Base-by-base conservation (phyloP, 2,888 invertebrate genomes). In the Leptarthrus brevirostris region DNA sequence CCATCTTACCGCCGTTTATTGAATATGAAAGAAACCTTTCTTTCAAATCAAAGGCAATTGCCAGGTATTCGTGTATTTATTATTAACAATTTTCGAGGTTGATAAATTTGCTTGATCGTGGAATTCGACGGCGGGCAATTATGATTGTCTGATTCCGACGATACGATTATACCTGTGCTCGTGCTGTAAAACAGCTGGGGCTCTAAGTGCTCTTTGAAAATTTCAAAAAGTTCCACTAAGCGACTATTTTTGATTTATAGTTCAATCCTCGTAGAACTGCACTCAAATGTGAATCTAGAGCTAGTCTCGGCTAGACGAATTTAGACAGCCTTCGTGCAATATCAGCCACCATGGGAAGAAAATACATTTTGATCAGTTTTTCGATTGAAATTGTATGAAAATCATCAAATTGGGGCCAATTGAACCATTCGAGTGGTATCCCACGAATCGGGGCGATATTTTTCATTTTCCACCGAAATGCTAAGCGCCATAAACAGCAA, bases 351-450 rank as follows among this genome's bases (percentile, higher is more conserved):
- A 30, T 30, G 30, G 0, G 0, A 24, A 47, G 18, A 6, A n/a
- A n/a, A n/a, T n/a, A n/a, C n/a, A n/a, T n/a, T 22, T 12, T 24
- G 49, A 66, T 66, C 66, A 49, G 47, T 26, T 47, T 49, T 66
- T 24, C 66, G 44, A 40, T 66, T 49, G 66, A 47, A 66, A 47
- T 47, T 66, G 66, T 66, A 26, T 24, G 66, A 66, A 66, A 66
- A 44, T 34, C 34, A 14, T 44, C 22, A 66, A 47, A 66, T 47
- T 66, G 66, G 66, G 66, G 66, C 47, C 66, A 66, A 66, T 66
- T 30, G 44, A 26, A 47, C 26, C 66, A 49, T 66, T 66, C 66
- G 24, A 66, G 44, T 49, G 47, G 66, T 66, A 66, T 66, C 66
- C 66, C 66, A 66, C 66, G 66, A 66, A 24, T 16, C 2, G 44